Base-by-base conservation (phyloP, 2,113 vertebrate genomes). In the Sinocyclocheilus rhinocerous region DNA sequence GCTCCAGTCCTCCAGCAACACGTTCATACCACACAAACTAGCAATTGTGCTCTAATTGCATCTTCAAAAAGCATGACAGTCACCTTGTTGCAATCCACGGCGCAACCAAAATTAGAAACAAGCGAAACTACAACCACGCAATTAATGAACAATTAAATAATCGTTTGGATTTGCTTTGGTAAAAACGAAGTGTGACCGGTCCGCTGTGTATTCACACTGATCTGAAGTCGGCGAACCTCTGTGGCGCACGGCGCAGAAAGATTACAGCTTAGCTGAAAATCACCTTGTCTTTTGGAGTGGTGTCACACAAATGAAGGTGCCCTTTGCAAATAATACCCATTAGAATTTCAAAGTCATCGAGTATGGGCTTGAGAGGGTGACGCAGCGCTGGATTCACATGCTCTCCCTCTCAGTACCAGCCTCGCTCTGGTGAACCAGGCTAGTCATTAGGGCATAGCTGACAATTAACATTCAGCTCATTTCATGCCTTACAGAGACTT, bases 311-410 rank as follows among this genome's bases (percentile, higher is more conserved):
- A 91, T 86, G 87, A 90, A 92, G 91, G 92, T 92, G 91, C 89
- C 91, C 90, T 91, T 91, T 89, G 82, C 86, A 90, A 92, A 91
- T 90, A 90, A 90, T 84, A 83, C 89, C 90, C 89, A 90, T 83
- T 76, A 87, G 89, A 87, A 87, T 86, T 84, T 83, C 75, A 79
- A 88, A 85, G 87, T 86, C 88, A 86, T 72, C 72, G 52, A 88
- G 91, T 86, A 67, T 87, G 84, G 78, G 84, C 75, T 81, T 55
- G 86, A 59, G 85, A 67, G 59, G 85, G 70, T 69, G 69, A 75
- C 8, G 67, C 86, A 76, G 20, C 20, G 26, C 36, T 65, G 76
- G 57, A 80, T 80, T 61, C 55, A 57, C 76, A 48, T 7, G 69
- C 67, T 57, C 80, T 59, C 59, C 77, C 76, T 88, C 79, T 42